Evolutionary conservation across 2,113 vertebrate species (phyloP).

Genomic region (Felis chaus): DNA sequence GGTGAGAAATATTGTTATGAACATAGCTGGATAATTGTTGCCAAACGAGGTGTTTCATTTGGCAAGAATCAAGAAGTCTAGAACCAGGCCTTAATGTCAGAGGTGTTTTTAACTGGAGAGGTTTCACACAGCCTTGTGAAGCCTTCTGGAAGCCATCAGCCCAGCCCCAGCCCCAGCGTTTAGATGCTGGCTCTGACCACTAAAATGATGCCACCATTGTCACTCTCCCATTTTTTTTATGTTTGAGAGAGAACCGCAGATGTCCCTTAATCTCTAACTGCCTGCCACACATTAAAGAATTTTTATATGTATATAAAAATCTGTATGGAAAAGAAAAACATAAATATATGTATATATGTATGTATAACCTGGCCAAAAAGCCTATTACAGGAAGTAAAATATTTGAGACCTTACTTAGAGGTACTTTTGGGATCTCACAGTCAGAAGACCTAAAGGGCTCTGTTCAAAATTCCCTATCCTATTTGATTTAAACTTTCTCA

Average conservation of each 20-base stretch:
- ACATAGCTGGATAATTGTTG: background rate
- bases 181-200: background rate
- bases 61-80: background rate
- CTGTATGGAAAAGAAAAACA: background rate
- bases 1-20: background rate
- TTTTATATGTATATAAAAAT: background rate
- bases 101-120: background rate
- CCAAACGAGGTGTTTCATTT: background rate
- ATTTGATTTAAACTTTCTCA: background rate
- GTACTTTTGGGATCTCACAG: background rate
- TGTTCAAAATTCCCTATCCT: background rate
- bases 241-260: background rate
- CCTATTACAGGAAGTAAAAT: background rate
- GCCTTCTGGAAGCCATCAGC: background rate
- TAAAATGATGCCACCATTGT: background rate
- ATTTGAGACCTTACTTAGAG: background rate
- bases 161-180: background rate
- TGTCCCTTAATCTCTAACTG: background rate
- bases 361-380: background rate
- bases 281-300: background rate
- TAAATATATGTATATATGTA: background rate
- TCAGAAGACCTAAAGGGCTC: background rate
- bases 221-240: background rate
- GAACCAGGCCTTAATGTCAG: background rate
- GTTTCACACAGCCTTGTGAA: background rate